Conservation (phyloP, 23 tunicate genomes). For the Styela clava region DNA sequence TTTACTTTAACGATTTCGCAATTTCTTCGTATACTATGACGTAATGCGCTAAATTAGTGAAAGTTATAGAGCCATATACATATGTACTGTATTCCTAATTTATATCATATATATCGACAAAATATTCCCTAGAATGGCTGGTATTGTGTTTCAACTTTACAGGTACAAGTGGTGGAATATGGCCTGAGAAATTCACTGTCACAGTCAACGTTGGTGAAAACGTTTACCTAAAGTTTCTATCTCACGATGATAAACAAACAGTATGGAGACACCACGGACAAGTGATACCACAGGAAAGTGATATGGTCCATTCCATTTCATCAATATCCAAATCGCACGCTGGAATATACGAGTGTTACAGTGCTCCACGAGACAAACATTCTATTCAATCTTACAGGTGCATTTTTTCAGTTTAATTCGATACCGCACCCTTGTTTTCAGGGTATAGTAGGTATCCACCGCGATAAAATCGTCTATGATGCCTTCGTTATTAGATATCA, state of each 20-base stretch:
- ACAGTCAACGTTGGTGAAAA: slow-evolving; percentile 46
- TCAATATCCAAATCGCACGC: slow-evolving; percentile 39
- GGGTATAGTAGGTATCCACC: no score
- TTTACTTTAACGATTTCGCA: no score
- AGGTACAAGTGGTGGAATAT: slow-evolving; percentile 70
- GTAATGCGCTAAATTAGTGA: no score
- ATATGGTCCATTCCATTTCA: slow-evolving; percentile 21
- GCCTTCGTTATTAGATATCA: no score
- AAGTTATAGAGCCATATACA: no score
- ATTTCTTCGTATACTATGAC: no score
- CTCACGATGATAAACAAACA: slow-evolving; percentile 42
- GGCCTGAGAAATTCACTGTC: slow-evolving; percentile 73
- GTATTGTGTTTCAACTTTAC: no score
- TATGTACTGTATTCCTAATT: no score
- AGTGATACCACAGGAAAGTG: not conserved
- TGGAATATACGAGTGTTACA: slow-evolving; percentile 74
- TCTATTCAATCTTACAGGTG: slow-evolving; percentile 3
- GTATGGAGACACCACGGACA: slow-evolving; percentile 57
- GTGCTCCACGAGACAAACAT: not conserved
- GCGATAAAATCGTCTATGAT: no score
- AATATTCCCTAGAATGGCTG: no score
- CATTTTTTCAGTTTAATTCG: not conserved
- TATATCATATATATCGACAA: no score
- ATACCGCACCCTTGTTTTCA: no score
- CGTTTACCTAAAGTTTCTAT: slow-evolving; percentile 29